Base-by-base conservation (phyloP, 2,888 invertebrate genomes). In the Dynastes tityus region DNA sequence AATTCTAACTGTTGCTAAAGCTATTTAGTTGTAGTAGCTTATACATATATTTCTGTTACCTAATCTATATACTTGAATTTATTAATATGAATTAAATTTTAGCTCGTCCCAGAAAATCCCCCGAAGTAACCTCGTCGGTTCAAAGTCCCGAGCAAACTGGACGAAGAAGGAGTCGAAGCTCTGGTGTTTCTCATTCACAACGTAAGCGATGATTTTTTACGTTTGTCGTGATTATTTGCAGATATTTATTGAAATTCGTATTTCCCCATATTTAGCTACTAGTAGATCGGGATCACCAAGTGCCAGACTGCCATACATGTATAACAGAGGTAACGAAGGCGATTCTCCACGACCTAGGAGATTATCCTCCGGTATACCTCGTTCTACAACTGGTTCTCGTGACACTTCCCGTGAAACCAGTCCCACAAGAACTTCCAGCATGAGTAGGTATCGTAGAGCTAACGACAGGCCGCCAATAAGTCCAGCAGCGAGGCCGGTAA, bases 261-360 rank as follows among this genome's bases (percentile, higher is more conserved):
- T 78, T 68, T 86, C 88, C 40, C 6, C 2, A 27, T 11, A 29
- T 51, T 27, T 90, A 97, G 97, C 98, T 6, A 96, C 96, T 68
- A 98, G 98, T 83, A 92, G 98, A 58, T 97, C 97, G 3, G 96
- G 96, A 74, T 98, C 98, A 0, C 98, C 98, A 0, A 96, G 97
- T 78, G 96, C 97, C 0, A 93, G 97, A 80, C 89, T 95, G 82
- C 93, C 93, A 78, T 95, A 95, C 86, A 91, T 93, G 78, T 89
- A 90, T 82, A 90, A 91, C 76, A 61, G 77, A 37, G 75, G 76
- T 29, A 82, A 86, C 1, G 88, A 88, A 68, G 85, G 86, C 53
- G 88, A 88, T 71, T 87, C 88, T 16, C 87, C 90, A 2, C 89
- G 95, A 82, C 91, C 94, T 1, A 90, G 92, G 74, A 92, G 94